These are phyloP conservation scores for Tichodroma muraria DNA, from an alignment of 2,113 vertebrate species.

Conservation along the genomic window DNA sequence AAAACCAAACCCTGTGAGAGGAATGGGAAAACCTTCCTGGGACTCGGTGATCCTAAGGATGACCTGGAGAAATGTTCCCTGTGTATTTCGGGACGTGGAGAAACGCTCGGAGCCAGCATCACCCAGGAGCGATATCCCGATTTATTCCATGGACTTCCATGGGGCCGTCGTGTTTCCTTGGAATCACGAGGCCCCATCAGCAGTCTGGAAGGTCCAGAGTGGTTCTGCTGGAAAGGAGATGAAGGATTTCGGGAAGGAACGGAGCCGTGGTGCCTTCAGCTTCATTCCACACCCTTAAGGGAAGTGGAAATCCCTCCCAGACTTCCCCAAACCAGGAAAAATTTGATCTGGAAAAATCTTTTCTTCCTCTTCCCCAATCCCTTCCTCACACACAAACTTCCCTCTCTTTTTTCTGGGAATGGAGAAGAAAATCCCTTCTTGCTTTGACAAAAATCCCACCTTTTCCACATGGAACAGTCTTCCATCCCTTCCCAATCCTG, in stretches of 20 bases:
- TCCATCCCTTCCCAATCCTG: neutral
- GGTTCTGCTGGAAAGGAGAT: neutral
- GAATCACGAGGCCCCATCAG: neutral
- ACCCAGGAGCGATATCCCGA: fast-evolving
- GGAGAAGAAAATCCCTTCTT: neutral
- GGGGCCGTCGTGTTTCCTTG: neutral
- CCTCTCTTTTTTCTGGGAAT: neutral
- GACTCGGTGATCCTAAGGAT: neutral
- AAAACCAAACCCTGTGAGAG: neutral
- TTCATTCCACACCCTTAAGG: fast-evolving
- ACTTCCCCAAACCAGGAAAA: neutral
- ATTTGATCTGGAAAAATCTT: neutral
- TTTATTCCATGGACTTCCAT: neutral
- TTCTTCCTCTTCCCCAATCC: neutral
- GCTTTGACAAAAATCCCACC: neutral
- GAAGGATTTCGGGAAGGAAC: neutral
- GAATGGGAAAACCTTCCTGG: neutral
- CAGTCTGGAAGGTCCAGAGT: neutral
- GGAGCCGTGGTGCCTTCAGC: fast-evolving
- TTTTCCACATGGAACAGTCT: neutral
- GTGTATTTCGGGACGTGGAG: neutral
- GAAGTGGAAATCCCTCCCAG: neutral
- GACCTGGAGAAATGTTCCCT: neutral
- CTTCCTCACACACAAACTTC: neutral
- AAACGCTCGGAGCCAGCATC: neutral